Evolutionary conservation across 2,797 vertebrate genomes (phyloP).

Genomic region (Pantherophis alleghaniensis): DNA sequence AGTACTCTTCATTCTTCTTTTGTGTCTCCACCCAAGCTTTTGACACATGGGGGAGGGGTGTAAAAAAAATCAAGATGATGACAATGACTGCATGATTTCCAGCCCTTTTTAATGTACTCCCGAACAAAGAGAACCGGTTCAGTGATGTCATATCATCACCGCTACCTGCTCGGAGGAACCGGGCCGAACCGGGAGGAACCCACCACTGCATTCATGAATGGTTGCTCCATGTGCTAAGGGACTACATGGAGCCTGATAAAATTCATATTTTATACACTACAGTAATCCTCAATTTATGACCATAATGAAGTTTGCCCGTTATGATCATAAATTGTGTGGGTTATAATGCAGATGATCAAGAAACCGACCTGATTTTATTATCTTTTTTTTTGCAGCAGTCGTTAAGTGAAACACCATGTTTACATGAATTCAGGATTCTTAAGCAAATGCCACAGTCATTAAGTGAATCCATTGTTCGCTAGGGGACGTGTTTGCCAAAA

Average conservation of each 20-base stretch:
- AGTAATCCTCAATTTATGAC: neutral
- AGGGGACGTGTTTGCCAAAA: neutral
- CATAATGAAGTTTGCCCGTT: neutral
- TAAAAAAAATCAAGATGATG: neutral
- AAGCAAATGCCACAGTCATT: neutral
- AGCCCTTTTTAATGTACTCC: neutral
- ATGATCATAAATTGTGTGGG: neutral
- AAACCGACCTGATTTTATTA: neutral
- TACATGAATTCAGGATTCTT: neutral
- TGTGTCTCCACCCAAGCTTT: neutral
- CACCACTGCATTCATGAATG: neutral
- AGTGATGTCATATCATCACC: too few species aligned
- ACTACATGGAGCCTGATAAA: neutral
- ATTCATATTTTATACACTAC: neutral
- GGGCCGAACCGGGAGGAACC: too few species aligned
- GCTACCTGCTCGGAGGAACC: too few species aligned
- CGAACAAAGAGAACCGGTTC: too few species aligned
- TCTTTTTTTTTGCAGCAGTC: neutral
- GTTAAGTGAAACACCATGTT: neutral
- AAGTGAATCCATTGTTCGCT: neutral
- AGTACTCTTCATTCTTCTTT: neutral
- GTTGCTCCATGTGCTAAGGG: neutral
- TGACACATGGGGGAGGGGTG: neutral
- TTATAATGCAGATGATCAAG: neutral
- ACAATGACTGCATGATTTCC: neutral